Percentiles rank a stretch among this genome's conserved stretches.
These are phyloP conservation scores for Solenopsis fugax DNA, from an alignment of 1,140 invertebrate species.

Conservation along the genomic window DNA sequence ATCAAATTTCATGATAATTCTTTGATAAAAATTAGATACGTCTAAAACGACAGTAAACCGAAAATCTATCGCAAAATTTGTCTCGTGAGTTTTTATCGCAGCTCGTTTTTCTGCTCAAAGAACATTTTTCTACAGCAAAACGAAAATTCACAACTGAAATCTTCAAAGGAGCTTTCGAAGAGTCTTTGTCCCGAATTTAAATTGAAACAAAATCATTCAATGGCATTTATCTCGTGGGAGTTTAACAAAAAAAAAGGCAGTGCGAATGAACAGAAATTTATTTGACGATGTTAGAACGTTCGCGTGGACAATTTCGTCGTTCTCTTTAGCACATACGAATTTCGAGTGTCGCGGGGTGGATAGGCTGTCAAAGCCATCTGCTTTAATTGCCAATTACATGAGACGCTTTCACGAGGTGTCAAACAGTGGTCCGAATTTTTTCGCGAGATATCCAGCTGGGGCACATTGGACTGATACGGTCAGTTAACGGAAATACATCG, in stretches of 20 bases:
- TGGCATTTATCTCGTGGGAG: not conserved
- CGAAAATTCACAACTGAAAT: constrained; percentile 3
- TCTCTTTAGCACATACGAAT: constrained; percentile 64
- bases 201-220: constrained; percentile 55
- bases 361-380: constrained; percentile 72
- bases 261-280: constrained; percentile 69
- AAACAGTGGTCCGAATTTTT: constrained; percentile 52
- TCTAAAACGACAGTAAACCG: not conserved
- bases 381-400: constrained; percentile 76
- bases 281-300: constrained; percentile 59
- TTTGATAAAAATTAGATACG: not conserved
- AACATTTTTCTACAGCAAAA: constrained; percentile 29
- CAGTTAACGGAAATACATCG: constrained; percentile 19
- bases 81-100: constrained; percentile 11
- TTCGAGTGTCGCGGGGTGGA: constrained; percentile 51
- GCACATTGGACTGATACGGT: not conserved
- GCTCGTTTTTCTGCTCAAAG: constrained; percentile 21
- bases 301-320: constrained; percentile 60
- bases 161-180: constrained; percentile 12
- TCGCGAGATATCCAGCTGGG: constrained; percentile 36
- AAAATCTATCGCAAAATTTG: constrained; percentile 18
- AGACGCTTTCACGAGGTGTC: constrained; percentile 59
- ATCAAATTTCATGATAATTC: not conserved
- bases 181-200: constrained; percentile 26
- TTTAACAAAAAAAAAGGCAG: constrained; percentile 45